Base-by-base conservation (phyloP, 92 coral and sea anemone genomes). In the Palythoa caribaeorum region DNA sequence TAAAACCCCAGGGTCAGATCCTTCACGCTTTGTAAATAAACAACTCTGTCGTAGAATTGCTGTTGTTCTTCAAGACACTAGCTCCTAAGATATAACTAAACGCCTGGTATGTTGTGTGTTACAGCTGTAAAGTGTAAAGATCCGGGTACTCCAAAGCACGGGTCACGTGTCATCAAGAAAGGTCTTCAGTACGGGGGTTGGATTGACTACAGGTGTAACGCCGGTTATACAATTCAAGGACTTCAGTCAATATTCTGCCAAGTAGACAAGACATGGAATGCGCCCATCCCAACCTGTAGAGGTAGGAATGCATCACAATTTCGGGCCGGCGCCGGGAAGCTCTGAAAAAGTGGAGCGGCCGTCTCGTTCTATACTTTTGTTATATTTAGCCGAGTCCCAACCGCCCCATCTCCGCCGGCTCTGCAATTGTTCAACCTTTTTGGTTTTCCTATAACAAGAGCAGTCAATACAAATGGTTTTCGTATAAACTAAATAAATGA, bases 141-240 rank as follows among this genome's bases (percentile, higher is more conserved):
- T 57, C 92, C 92, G 9, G 92, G 92, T 17, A 84, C 51, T 13
- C 92, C 92, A 14, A 35, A 38, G 44, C 38, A 89, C 28, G 92
- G 92, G 12, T n/a, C 73, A 77, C 79, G 83, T 36, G 55, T 47
- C 47, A 20, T 77, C 36, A 47, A 3, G 19, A 76, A 65, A 0
- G 84, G 83, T 44, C 73, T 71, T 48, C 37, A 54, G 12, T 89
- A 89, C 60, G 69, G 62, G 19, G 90, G 84, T 36, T 76, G 59
- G 44, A 71, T 89, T 17, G 76, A 55, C 16, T 89, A 48, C 48
- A 14, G 38, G 11, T 89, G 92, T 39, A 38, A 71, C 59, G 70
- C 40, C 50, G 83, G 83, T 38, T 89, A 89, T 14, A 54, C 65
- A 6, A 40, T 89, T 28, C 15, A 9, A 11, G 92, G 92, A 51